Percentiles rank a stretch among this genome's conserved stretches.
These are phyloP conservation scores for Atta cephalotes DNA, from an alignment of 1,140 invertebrate genomes.

Conservation along the genomic window DNA sequence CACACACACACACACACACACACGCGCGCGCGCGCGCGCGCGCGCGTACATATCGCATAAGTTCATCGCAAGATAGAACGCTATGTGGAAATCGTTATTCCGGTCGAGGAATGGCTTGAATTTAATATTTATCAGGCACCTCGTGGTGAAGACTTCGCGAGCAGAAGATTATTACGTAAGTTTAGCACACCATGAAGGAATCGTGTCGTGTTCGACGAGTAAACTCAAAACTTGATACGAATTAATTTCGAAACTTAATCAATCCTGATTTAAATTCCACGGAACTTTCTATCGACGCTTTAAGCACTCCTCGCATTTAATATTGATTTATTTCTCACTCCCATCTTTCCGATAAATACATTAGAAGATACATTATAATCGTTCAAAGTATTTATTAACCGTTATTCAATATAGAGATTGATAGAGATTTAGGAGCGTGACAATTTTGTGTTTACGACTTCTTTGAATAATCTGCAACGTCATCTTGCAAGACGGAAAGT, in stretches of 20 bases:
- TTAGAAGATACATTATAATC: background rate
- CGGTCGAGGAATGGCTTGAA: conserved; percentile 63
- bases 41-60: background rate
- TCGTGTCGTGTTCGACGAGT: conserved; percentile 73
- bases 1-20: too few species aligned
- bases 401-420: background rate
- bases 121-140: conserved; percentile 77
- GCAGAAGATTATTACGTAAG: conserved; percentile 73
- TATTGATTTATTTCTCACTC: conserved; percentile 52
- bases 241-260: conserved; percentile 79
- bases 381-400: background rate
- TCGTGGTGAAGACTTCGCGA: conserved; percentile 59
- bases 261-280: conserved; percentile 81
- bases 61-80: conserved; percentile 20
- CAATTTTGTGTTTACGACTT: conserved; percentile 43
- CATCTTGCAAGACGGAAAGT: background rate
- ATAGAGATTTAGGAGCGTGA: conserved; percentile 25
- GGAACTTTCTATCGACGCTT: conserved; percentile 76
- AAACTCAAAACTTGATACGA: conserved; percentile 77
- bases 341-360: background rate
- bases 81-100: conserved; percentile 70
- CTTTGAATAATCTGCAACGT: conserved; percentile 3
- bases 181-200: conserved; percentile 69
- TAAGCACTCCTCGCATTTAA: conserved; percentile 28
- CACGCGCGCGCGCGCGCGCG: too few species aligned